Conservation (phyloP, 2,888 invertebrate species). For the Scaptomyza parva region DNA sequence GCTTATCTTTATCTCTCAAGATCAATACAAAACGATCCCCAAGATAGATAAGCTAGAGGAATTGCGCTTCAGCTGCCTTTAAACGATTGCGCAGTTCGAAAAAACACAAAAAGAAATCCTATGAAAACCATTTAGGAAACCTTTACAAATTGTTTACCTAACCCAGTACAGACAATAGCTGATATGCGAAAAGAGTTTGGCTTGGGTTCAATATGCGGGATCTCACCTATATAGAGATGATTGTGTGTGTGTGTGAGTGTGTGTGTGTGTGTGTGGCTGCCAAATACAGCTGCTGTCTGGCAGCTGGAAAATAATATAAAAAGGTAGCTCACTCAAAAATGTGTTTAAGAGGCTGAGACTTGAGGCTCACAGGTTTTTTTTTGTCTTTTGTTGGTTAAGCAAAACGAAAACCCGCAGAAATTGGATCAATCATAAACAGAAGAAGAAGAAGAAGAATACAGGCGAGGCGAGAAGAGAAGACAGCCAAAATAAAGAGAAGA, state of each 20-base stretch:
- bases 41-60: constrained; percentile 14
- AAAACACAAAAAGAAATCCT: constrained; percentile 2
- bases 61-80: constrained; percentile 10
- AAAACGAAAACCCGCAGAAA: constrained; percentile 76
- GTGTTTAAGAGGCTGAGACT: constrained; percentile 16
- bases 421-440: constrained; percentile 74
- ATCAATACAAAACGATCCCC: constrained; percentile 12
- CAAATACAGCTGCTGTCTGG: constrained; percentile 62
- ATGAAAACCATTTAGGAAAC: constrained; percentile 4
- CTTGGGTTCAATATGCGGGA: constrained; percentile 38
- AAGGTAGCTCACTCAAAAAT: constrained; percentile 14
- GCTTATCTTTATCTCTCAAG: constrained; percentile 3
- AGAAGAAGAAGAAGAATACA: constrained; percentile 7
- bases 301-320: constrained; percentile 21
- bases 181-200: constrained; percentile 37
- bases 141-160: constrained; percentile 27
- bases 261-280: constrained; percentile 28
- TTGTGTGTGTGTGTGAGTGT: neutral
- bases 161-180: constrained; percentile 22
- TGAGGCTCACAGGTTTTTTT: constrained; percentile 2
- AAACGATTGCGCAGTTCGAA: constrained; percentile 19
- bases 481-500: constrained; percentile 6
- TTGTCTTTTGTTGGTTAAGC: constrained; percentile 12
- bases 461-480: constrained; percentile 21
- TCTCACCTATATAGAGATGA: constrained; percentile 1